These are phyloP conservation scores for Manis javanica DNA, from an alignment of 2,797 vertebrate genomes.

Conservation along the genomic window DNA sequence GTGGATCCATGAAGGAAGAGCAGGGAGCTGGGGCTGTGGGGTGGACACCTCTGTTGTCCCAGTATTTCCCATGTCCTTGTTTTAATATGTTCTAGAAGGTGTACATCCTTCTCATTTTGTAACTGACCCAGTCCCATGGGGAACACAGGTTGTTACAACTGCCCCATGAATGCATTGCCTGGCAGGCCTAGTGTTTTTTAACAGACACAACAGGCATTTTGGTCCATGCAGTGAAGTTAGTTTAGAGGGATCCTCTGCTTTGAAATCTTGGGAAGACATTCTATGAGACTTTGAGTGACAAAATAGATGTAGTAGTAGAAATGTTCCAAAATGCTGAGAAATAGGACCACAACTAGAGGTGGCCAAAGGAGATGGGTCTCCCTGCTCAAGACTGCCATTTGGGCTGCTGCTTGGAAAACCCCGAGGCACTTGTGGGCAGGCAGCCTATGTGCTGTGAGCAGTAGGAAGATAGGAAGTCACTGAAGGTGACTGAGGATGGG, in stretches of 20 bases:
- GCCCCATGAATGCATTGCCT: not conserved
- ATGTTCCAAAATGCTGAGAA: not conserved
- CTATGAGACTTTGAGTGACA: not conserved
- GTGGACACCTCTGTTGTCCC: not conserved
- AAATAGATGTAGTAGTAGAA: not conserved
- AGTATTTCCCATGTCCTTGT: not conserved
- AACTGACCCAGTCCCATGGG: not conserved
- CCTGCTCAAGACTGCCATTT: not conserved
- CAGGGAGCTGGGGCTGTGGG: not conserved
- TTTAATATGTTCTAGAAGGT: not conserved
- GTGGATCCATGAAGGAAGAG: not conserved
- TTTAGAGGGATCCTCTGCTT: not conserved
- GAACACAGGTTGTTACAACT: not conserved
- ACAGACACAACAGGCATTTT: not conserved
- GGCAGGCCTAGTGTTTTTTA: not conserved
- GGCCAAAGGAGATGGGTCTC: too few species aligned
- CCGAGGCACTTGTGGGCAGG: not conserved
- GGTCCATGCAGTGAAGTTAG: not conserved
- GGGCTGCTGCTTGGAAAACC: not conserved
- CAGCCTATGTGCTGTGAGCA: rapidly evolving
- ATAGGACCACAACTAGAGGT: not conserved
- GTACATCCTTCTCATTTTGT: not conserved
- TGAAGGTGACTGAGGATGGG: rapidly evolving
- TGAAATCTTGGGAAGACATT: not conserved
- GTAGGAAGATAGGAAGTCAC: not conserved